A percentile compares a stretch with the other conserved stretches of the same genome.
phyloP scores from a whole-genome alignment of 2,797 vertebrate genomes.

The Chiroxiphia lanceolata region DNA sequence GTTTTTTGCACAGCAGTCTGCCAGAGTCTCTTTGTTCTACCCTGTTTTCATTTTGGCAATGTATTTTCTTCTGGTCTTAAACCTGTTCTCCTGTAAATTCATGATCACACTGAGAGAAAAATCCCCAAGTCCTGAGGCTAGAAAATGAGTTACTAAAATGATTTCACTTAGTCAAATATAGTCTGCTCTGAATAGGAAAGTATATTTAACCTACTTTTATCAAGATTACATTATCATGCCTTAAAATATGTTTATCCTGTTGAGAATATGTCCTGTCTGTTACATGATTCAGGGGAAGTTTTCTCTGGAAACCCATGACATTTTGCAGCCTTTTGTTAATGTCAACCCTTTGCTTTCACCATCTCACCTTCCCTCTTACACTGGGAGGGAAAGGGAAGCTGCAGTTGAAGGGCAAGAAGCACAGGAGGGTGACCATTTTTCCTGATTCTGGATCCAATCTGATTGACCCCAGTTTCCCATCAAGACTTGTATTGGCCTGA shows the following conservation, averaged over 20 bases:
- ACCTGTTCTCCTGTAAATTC: background rate
- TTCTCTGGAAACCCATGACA: background rate
- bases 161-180: background rate
- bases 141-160: background rate
- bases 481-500: background rate
- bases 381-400: background rate
- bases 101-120: background rate
- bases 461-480: background rate
- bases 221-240: background rate
- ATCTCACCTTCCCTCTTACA: background rate
- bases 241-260: background rate
- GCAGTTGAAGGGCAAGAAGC: background rate
- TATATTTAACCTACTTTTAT: background rate
- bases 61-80: background rate
- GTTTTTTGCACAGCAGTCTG: constrained; percentile 11
- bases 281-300: background rate
- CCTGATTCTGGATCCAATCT: background rate
- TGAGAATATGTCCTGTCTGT: background rate
- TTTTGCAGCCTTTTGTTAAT: background rate
- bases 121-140: background rate
- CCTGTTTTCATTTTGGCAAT: background rate
- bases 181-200: background rate
- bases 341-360: background rate
- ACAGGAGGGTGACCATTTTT: background rate
- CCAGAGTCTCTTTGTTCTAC: background rate